Conservation (phyloP, 2,888 invertebrate genomes). For the Ischnura elegans region DNA sequence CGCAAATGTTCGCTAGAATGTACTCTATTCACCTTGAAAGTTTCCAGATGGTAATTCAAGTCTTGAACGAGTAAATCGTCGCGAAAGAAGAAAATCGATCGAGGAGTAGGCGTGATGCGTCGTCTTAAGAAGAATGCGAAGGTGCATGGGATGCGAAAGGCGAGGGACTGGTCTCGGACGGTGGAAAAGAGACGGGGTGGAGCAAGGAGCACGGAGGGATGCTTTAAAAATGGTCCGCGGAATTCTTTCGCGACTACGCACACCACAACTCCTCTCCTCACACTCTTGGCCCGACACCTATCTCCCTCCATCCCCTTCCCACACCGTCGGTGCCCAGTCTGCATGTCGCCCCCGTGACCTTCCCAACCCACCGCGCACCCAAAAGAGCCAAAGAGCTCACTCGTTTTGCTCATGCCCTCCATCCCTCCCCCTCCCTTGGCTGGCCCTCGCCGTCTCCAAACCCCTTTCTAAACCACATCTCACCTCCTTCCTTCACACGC, state of each 20-base stretch:
- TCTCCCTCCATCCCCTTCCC: constrained; percentile 5
- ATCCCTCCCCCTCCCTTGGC: not conserved
- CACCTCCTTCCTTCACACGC: not conserved
- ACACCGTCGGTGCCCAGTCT: constrained; percentile 52
- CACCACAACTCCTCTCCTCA: not conserved
- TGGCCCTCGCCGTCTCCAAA: not conserved
- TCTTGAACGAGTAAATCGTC: too few relatives aligned
- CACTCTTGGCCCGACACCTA: not conserved
- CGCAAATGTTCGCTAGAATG: too few relatives aligned
- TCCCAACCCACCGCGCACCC: constrained; percentile 31
- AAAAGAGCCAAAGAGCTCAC: not conserved
- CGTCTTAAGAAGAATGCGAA: too few relatives aligned
- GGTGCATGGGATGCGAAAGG: too few relatives aligned
- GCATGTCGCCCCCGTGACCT: constrained; percentile 65
- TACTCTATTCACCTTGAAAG: too few relatives aligned
- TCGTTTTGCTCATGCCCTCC: not conserved
- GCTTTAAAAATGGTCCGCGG: constrained; percentile 49
- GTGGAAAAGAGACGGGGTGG: not conserved
- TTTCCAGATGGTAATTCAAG: too few relatives aligned
- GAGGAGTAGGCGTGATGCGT: too few relatives aligned
- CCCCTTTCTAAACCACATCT: not conserved
- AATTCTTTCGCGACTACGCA: constrained; percentile 44
- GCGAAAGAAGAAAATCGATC: too few relatives aligned
- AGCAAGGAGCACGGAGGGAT: not conserved
- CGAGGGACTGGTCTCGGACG: too few relatives aligned